Base-by-base conservation (phyloP, 2,797 vertebrate species). In the Crypturellus tataupa region DNA sequence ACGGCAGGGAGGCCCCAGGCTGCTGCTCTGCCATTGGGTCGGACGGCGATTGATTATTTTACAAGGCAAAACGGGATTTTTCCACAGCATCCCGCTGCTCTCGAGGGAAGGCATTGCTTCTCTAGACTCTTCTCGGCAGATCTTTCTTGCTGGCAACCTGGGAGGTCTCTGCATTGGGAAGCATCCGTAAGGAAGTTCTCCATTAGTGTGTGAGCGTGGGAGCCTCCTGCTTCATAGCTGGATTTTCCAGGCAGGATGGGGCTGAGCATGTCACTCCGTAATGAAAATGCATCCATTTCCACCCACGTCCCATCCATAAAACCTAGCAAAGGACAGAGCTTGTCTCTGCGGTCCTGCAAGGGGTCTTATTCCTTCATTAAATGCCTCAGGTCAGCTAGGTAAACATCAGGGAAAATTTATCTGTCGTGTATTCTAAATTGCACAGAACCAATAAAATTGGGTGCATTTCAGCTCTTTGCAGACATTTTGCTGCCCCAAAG, bases 261-360 rank as follows among this genome's bases (percentile, higher is more conserved):
- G 37, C 24, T 21, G 47, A 82, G 24, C 14, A 0, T 20, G 11
- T 14, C 6, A 27, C 24, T 51, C 49, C 6, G 23, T 51, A 51
- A 51, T 25, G 24, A 13, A 51, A 25, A 51, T 27, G 49, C 49
- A 51, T 46, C 44, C 20, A 20, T 46, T 46, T 29, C 3, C 1
- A 17, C 58, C 67, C 67, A 5, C 42, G 47, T 29, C 0, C 49
- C 24, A 27, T 0, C 53, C 29, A 11, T 42, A 8, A 29, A 5
- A 12, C 2, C 11, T 18, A 20, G 20, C 0, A 2, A 49, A 79
- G 56, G 44, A 68, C 25, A 1, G 18, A 33, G 23, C 9, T 25
- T 76, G 49, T 29, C 82, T 27, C 51, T 15, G 68, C 21, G 5
- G 49, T 15, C 25, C 49, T 49, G 49, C 49, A 49, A 21, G 9